Conservation (phyloP, 2,888 invertebrate genomes). For the Thymelicus sylvestris region DNA sequence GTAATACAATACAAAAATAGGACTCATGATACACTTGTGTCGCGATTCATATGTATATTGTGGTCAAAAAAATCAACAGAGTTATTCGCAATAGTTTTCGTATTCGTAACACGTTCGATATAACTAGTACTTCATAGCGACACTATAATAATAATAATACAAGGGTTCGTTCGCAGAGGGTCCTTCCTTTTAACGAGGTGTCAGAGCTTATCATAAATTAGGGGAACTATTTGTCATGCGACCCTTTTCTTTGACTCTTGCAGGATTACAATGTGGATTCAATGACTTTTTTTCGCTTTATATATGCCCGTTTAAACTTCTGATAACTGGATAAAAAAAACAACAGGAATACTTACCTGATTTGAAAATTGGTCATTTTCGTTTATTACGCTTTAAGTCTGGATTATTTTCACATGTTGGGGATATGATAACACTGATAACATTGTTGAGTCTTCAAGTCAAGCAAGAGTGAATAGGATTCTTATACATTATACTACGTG, state of each 20-base stretch:
- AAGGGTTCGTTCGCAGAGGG: slow-evolving; percentile 13
- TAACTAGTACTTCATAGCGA: background rate
- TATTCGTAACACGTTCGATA: background rate
- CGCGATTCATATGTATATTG: no score
- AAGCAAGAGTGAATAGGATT: no score
- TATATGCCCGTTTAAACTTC: no score
- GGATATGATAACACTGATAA: no score
- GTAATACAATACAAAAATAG: no score
- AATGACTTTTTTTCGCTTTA: background rate
- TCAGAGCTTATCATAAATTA: slow-evolving; percentile 32
- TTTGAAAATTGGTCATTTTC: background rate
- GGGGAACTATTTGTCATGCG: slow-evolving; percentile 23
- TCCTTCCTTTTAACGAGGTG: slow-evolving; percentile 30
- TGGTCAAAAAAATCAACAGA: background rate
- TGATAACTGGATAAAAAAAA: no score
- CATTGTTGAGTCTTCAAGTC: no score
- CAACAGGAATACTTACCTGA: no score
- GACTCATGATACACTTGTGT: no score
- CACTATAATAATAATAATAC: slow-evolving; percentile 15
- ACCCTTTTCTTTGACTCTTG: slow-evolving; percentile 18
- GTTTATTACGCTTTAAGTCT: background rate
- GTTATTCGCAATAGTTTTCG: background rate
- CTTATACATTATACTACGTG: no score
- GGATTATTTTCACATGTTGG: no score
- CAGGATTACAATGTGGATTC: background rate